Percentiles rank a stretch among this genome's conserved stretches.
Evolutionary conservation across 2,113 vertebrate species (phyloP).

Genomic region (Indicator maculatus): DNA sequence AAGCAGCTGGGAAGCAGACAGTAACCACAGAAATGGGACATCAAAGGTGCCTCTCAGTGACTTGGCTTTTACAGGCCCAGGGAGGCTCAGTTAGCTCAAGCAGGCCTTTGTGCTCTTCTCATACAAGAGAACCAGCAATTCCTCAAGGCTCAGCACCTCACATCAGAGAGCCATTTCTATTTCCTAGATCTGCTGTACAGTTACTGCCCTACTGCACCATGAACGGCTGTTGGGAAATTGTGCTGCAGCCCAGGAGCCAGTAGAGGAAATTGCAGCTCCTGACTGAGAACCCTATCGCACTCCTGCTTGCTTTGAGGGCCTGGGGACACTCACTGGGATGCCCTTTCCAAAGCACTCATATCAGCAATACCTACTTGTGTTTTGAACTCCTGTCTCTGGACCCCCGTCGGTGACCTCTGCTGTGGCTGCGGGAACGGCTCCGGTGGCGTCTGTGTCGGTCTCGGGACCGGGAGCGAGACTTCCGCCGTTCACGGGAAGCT

Average conservation of each 20-base stretch:
- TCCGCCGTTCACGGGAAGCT: slow-evolving; percentile 82
- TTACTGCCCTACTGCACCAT: fast-evolving
- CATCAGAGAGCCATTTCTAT: not conserved
- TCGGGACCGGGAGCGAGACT: slow-evolving; percentile 82
- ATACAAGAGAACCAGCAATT: not conserved
- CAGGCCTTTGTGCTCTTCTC: not conserved
- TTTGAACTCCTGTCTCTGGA: slow-evolving; percentile 87
- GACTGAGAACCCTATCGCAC: not conserved
- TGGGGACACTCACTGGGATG: not conserved
- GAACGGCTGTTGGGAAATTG: not conserved
- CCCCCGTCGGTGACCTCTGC: slow-evolving; percentile 85
- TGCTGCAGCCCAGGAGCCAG: not conserved
- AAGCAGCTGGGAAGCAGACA: not conserved
- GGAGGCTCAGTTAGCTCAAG: not conserved
- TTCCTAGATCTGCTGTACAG: not conserved
- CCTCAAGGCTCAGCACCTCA: not conserved
- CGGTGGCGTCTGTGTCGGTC: slow-evolving; percentile 89
- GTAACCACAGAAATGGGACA: not conserved
- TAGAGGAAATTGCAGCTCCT: not conserved
- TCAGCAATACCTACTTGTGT: slow-evolving; percentile 84
- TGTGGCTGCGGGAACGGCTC: slow-evolving; percentile 88
- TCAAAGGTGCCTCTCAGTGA: not conserved
- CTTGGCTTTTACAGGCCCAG: not conserved
- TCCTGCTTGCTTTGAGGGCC: not conserved
- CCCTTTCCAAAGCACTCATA: not conserved